Evolutionary conservation across 2,113 vertebrate species (phyloP), one percentile per base, ranked within the genome.

Genomic region (Helogale parvula): DNA sequence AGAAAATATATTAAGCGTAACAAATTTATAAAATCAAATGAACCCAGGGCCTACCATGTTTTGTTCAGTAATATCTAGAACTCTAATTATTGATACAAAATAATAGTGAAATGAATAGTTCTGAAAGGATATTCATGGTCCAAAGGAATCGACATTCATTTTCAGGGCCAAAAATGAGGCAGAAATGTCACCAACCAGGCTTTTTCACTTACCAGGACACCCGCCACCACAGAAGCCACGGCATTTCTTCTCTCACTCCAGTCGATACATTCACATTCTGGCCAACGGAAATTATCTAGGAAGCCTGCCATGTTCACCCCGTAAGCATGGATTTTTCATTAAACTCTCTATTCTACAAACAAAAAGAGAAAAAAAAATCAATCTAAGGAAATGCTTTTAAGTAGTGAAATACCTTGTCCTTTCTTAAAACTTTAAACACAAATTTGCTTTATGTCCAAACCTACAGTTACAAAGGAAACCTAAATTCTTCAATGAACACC

Each of bases 271-370:
- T 99, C 99, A 38, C 99, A 99, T 86, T 99, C 99, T 0, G 99
- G 99, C 99, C 99, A 99, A n/a, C 99, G 99, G 97, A 99, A 99
- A 94, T 99, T 99, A 84, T 99, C 99, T 66, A 99, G 98, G 98
- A 99, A 99, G 19, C 99, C 99, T 0, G 99, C 99, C 99, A 99
- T 99, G 29, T 90, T 97, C 84, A 93, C 74, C 6, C 21, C 25
- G 27, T 27, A 92, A 93, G 77, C 96, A 60, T 91, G 12, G 91
- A 45, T 63, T 96, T 96, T 95, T 98, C 98, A 98, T 98, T 87
- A 93, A 98, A 93, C 52, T 54, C 15, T 5, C 3, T 5, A 1
- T 50, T 84, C 98, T 68, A 57, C 19, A 87, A 90, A 84, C 9
- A 5, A 63, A 71, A 91, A 57, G 83, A 90, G 45, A 17, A 97